phyloP scores from a whole-genome alignment of 2,888 invertebrate genomes.

The Drosophila gaucha region DNA sequence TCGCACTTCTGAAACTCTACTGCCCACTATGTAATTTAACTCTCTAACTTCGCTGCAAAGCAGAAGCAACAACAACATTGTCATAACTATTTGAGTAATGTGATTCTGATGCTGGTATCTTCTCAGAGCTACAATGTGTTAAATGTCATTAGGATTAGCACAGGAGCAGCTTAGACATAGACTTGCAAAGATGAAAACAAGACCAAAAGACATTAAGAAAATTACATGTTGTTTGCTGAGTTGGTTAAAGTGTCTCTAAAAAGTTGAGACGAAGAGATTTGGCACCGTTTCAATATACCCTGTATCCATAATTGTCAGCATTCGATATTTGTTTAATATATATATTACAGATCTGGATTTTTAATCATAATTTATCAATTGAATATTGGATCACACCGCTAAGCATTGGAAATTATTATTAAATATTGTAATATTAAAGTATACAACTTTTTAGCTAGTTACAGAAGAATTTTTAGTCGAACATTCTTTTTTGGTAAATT shows the following conservation, averaged over 20 bases:
- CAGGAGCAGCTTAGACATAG: slow-evolving; percentile 2
- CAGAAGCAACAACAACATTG: no score
- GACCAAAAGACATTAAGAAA: slow-evolving; percentile 11
- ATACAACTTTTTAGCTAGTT: neutral
- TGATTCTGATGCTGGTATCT: slow-evolving; percentile 10
- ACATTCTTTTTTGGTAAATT: neutral
- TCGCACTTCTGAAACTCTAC: no score
- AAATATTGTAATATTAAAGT: no score
- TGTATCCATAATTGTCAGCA: neutral
- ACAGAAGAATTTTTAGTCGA: neutral
- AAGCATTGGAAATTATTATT: no score
- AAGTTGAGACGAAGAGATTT: slow-evolving; percentile 11
- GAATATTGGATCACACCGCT: no score
- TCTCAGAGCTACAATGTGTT: neutral
- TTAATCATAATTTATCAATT: no score
- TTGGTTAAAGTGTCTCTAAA: neutral
- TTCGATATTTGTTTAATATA: no score
- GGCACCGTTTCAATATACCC: neutral
- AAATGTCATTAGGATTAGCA: slow-evolving; percentile 21
- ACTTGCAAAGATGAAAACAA: neutral
- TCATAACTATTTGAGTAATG: slow-evolving; percentile 9
- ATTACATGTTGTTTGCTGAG: slow-evolving; percentile 6
- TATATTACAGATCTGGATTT: no score
- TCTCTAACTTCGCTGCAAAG: no score
- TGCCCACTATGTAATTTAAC: no score